Conservation (phyloP, 2,797 vertebrate genomes). For the Halcyon chelicuti region DNA sequence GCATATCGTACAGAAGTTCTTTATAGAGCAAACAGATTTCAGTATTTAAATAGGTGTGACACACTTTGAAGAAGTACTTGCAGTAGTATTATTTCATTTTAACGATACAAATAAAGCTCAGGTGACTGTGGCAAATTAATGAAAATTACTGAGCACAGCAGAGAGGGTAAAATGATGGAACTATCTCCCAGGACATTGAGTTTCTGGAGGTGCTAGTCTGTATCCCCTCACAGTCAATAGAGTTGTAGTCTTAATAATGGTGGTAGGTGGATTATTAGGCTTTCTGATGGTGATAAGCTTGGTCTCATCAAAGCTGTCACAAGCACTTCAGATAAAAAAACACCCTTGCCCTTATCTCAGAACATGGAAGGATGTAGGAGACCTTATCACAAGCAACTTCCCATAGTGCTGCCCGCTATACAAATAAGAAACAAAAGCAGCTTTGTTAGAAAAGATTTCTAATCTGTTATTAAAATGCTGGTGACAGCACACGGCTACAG, state of each 20-base stretch:
- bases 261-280: background rate
- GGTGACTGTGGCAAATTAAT: background rate
- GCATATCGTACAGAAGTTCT: background rate
- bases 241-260: background rate
- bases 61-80: background rate
- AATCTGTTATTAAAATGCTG: background rate
- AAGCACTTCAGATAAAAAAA: background rate
- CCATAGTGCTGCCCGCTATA: background rate
- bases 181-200: background rate
- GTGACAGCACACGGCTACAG: background rate
- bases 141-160: background rate
- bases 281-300: background rate
- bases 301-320: background rate
- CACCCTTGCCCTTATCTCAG: background rate
- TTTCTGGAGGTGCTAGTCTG: background rate
- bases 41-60: constrained; percentile 15
- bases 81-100: background rate
- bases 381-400: background rate
- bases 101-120: constrained; percentile 9
- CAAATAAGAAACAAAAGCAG: constrained; percentile 11
- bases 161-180: background rate
- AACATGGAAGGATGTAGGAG: background rate
- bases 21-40: background rate
- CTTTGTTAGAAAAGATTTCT: background rate
- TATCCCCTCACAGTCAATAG: background rate